Evolutionary conservation across 2,797 vertebrate genomes (phyloP).

Genomic region (Bucorvus abyssinicus): DNA sequence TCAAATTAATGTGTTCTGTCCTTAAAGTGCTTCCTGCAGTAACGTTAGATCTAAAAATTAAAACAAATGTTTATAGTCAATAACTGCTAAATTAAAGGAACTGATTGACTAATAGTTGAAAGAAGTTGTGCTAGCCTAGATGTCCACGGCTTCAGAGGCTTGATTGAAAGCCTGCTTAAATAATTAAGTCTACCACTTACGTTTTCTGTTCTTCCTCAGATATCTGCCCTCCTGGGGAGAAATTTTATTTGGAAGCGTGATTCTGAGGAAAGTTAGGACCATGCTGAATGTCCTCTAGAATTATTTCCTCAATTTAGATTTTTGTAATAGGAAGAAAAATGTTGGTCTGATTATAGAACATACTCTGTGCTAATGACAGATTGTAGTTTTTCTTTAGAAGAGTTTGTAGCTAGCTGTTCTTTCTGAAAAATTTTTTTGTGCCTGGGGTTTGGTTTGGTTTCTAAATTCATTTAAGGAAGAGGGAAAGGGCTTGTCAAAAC

Average conservation of each 20-base stretch:
- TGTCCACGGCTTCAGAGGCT: neutral
- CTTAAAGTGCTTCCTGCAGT: neutral
- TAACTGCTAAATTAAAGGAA: neutral
- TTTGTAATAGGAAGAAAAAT: neutral
- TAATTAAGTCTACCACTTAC: neutral
- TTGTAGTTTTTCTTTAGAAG: neutral
- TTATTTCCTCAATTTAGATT: neutral
- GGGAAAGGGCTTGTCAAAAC: neutral
- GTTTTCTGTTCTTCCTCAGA: neutral
- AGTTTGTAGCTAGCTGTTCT: neutral
- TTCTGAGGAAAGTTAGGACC: neutral
- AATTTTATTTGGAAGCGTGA: neutral
- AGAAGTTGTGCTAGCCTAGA: neutral
- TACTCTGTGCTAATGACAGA: neutral
- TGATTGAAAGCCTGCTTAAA: neutral
- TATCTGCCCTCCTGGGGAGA: neutral
- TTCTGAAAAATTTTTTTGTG: neutral
- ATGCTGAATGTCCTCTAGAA: neutral
- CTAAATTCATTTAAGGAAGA: neutral
- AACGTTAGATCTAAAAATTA: neutral
- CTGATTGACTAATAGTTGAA: neutral
- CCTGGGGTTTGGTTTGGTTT: neutral
- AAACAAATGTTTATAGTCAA: neutral
- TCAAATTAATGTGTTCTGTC: neutral
- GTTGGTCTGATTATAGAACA: neutral